Percentiles rank a stretch among this genome's conserved stretches.
Evolutionary conservation across 2,797 vertebrate species (phyloP).

Genomic region (Ctenosaura bakeri): DNA sequence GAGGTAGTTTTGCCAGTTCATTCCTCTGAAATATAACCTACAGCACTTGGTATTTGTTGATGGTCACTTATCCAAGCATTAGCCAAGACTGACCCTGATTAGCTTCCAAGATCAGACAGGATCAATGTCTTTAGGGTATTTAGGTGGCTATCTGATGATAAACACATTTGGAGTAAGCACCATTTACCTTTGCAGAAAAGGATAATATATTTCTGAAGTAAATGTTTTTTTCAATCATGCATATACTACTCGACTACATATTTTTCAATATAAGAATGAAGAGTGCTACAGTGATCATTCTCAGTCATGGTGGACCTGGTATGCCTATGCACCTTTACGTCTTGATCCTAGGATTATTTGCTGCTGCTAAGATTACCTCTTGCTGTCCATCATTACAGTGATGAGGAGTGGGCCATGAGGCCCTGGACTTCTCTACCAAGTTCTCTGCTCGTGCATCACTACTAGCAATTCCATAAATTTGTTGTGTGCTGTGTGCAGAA

Average conservation of each 20-base stretch:
- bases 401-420: not conserved
- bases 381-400: not conserved
- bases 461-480: not conserved
- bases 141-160: not conserved
- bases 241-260: not conserved
- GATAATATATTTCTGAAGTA: not conserved
- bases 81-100: too few relatives aligned
- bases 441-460: not conserved
- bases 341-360: not conserved
- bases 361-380: not conserved
- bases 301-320: not conserved
- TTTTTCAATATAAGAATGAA: not conserved
- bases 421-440: too few relatives aligned
- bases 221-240: not conserved
- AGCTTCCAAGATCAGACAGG: too few relatives aligned
- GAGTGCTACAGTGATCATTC: not conserved
- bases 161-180: not conserved
- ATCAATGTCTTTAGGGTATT: too few relatives aligned
- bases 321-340: not conserved
- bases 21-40: too few relatives aligned
- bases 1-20: too few relatives aligned
- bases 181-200: not conserved
- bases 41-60: too few relatives aligned
- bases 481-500: too few relatives aligned
- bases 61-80: too few relatives aligned